A percentile compares a stretch with the other conserved stretches of the same genome.
Evolutionary conservation across 2,888 invertebrate species (phyloP).

Genomic region (Oscheius sp.): DNA sequence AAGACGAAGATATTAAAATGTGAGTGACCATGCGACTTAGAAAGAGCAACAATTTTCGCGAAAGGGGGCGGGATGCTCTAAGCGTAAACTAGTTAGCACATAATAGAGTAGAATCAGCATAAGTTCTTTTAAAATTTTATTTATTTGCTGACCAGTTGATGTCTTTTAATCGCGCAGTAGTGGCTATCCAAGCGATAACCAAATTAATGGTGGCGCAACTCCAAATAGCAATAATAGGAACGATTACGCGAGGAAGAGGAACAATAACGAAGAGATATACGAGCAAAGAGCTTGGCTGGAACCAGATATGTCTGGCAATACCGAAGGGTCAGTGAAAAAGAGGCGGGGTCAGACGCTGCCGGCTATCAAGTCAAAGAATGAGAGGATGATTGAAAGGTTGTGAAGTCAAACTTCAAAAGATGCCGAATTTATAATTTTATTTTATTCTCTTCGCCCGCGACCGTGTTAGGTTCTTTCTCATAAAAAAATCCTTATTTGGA

Average conservation of each 20-base stretch:
- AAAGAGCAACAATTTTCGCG: too few relatives aligned
- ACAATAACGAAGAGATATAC: constrained; percentile 19
- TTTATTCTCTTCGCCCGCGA: too few relatives aligned
- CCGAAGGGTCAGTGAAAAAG: constrained; percentile 2
- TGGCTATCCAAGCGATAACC: constrained; percentile 29
- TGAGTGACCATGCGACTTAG: too few relatives aligned
- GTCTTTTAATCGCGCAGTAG: constrained; percentile 30
- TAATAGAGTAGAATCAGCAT: background rate
- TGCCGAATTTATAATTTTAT: too few relatives aligned
- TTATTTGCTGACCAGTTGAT: constrained; percentile 8
- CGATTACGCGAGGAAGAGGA: constrained; percentile 25
- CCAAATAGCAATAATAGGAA: constrained; percentile 30
- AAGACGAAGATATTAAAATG: too few relatives aligned
- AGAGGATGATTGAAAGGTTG: background rate
- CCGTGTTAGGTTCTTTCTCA: too few relatives aligned
- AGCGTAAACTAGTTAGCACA: too few relatives aligned
- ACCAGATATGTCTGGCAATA: constrained; percentile 2
- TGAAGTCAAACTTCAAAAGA: too few relatives aligned
- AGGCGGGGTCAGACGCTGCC: constrained; percentile 19
- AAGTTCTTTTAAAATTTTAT: background rate
- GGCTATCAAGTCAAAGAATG: background rate
- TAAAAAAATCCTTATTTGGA: too few relatives aligned
- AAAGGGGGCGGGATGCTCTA: too few relatives aligned
- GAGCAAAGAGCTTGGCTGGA: background rate
- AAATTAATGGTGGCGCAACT: constrained; percentile 33